Base-by-base conservation (phyloP, 1,140 invertebrate genomes). In the Panonychus citri region DNA sequence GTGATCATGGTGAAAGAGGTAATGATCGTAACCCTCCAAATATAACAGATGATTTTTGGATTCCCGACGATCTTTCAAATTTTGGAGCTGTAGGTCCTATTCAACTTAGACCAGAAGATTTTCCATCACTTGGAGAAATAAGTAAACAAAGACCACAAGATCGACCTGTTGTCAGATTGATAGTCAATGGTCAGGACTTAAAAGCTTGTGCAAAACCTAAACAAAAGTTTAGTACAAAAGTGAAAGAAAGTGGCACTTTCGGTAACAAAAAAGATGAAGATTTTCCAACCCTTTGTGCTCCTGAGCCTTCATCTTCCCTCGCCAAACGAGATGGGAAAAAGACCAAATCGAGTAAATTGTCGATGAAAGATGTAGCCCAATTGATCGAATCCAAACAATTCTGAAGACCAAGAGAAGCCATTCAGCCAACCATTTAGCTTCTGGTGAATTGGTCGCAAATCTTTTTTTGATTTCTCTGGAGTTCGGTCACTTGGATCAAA, bases 71-170 rank as follows among this genome's bases (percentile, higher is more conserved):
- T 54, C 40, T 27, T 27, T 30, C 26, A 4, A 34, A 26, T 54
- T 39, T 19, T 15, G n/a, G n/a, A 8, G 21, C 26, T 0, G 27
- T 24, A 10, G n/a, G n/a, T 1, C 42, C 34, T 8, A 15, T n/a
- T 40, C 53, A 58, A 50, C 51, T 42, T 10, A 43, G 27, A 54
- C 49, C 59, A 15, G 56, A 60, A 60, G 68, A 71, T 50, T 71
- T 70, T 62, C 70, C 70, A 3, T 60, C 61, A 15, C 58, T 71
- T 39, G 66, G 63, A 26, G 62, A 26, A 13, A 13, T 25, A 15
- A 34, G 30, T 34, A 5, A 12, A 34, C 30, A 34, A 12, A 12
- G 30, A 34, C 30, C 30, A 34, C 30, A 27, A 34, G 12, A 7
- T 7, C 30, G 5, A 7, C 30, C 5, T n/a, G 21, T 12, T 7